Percentiles rank a stretch among this genome's conserved stretches.
Evolutionary conservation across 2,113 vertebrate genomes (phyloP).

Genomic region (Perca schrenkii): DNA sequence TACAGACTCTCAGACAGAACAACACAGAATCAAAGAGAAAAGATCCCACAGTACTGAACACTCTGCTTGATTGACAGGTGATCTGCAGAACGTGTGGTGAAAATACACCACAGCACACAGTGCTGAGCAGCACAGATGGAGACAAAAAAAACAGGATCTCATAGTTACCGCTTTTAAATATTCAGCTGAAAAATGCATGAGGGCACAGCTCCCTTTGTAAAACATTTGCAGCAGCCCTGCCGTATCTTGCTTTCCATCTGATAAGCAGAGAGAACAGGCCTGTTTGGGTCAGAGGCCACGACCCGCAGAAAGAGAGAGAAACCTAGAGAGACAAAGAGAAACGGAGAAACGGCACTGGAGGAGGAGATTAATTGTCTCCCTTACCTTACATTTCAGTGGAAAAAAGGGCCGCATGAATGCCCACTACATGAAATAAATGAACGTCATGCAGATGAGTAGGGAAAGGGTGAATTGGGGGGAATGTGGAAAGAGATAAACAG

Average conservation of each 20-base stretch:
- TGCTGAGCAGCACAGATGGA: slow-evolving; percentile 28
- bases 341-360: neutral
- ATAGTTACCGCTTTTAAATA: slow-evolving; percentile 31
- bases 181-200: slow-evolving; percentile 57
- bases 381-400: slow-evolving; percentile 25
- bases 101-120: neutral
- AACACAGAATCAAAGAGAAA: neutral
- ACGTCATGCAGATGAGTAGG: slow-evolving; percentile 28
- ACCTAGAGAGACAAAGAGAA: slow-evolving; percentile 8
- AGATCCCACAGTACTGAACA: neutral
- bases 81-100: neutral
- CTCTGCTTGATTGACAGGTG: slow-evolving; percentile 12
- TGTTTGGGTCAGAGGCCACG: slow-evolving; percentile 41
- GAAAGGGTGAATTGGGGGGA: neutral
- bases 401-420: slow-evolving; percentile 8
- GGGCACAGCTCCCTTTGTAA: slow-evolving; percentile 39
- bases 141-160: slow-evolving; percentile 19
- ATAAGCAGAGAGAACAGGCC: slow-evolving; percentile 25
- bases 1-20: neutral
- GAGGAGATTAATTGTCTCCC: slow-evolving; percentile 31
- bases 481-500: slow-evolving; percentile 28
- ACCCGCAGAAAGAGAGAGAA: slow-evolving; percentile 17
- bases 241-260: slow-evolving; percentile 28
- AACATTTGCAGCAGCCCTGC: slow-evolving; percentile 52
- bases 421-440: slow-evolving; percentile 23